Evolutionary conservation across 1,140 invertebrate species (phyloP), one percentile per base, ranked within the genome.

Genomic region (Venturia canescens): DNA sequence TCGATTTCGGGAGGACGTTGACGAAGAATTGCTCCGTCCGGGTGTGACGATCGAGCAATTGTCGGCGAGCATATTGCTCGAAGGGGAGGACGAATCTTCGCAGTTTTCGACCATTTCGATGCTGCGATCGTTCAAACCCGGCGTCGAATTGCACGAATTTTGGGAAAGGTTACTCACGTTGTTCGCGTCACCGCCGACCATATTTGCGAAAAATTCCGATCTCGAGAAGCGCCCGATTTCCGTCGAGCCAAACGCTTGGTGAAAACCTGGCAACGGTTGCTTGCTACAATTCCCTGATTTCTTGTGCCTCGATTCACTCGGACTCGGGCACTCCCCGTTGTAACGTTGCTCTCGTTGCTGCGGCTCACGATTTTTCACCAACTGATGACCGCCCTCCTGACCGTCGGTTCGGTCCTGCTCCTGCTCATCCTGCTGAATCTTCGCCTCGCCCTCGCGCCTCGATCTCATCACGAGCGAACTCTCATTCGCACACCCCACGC

Each of bases 221-320:
- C 93, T 91, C 16, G 93, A 93, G 83, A 96, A 96, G 77, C 94
- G 93, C 29, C 95, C 95, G 76, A 96, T 96, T 88, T 96, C 95
- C 29, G 95, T 96, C 1, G 95, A 96, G 18, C 95, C 95, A 85
- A 96, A 96, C 0, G 95, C 95, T 87, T 96, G 95, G 83, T 95
- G 94, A 80, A 96, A 96, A 1, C 95, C 95, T 0, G 95, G 95
- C 63, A 96, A 86, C 16, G 94, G 95, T 80, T 93, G 89, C 21
- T 87, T 90, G 60, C 79, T 80, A 23, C 26, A 57, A 0, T 60
- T 7, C 1, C 27, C 26, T 50, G 29, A 21, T 38, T 79, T 69
- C 53, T 69, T 38, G 57, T 69, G 67, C 67, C 57, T 77, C 2
- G n/a, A 18, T 31, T 77, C 72, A 57, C n/a, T 21, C 18, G 75